These are phyloP conservation scores for Aeoliscus strigatus DNA, from an alignment of 2,797 vertebrate genomes.

Conservation along the genomic window DNA sequence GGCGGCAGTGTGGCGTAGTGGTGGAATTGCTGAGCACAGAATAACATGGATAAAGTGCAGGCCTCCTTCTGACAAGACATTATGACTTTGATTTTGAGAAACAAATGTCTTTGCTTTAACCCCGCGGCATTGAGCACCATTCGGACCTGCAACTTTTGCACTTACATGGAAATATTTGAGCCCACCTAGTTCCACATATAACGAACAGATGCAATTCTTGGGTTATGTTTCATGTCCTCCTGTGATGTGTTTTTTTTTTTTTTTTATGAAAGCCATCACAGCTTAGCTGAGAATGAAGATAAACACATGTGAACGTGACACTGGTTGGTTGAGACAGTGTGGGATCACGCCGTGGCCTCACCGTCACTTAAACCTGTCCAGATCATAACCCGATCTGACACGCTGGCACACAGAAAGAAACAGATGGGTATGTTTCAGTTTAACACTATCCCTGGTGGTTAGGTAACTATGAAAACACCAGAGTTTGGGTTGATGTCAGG, in stretches of 20 bases:
- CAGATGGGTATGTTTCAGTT: constrained; percentile 71
- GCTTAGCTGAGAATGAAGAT: constrained; percentile 39
- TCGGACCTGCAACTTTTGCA: constrained; percentile 12
- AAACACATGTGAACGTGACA: constrained; percentile 60
- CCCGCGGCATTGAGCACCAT: constrained; percentile 1
- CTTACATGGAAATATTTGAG: constrained; percentile 31
- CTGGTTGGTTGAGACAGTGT: constrained; percentile 48
- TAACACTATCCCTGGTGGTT: constrained; percentile 52
- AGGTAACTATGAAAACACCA: constrained; percentile 66
- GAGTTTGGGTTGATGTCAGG: constrained; percentile 63
- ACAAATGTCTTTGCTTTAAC: background rate
- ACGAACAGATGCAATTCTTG: constrained; percentile 33
- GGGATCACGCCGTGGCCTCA: constrained; percentile 54
- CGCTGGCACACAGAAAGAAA: constrained; percentile 63
- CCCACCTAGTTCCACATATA: constrained; percentile 25
- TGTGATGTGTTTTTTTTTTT: constrained; percentile 7
- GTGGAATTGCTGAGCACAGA: too few relatives aligned
- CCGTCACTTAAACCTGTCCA: constrained; percentile 57
- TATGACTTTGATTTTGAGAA: background rate
- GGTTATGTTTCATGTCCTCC: constrained; percentile 36
- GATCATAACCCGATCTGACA: constrained; percentile 60
- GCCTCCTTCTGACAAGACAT: too few relatives aligned
- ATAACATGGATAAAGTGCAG: too few relatives aligned
- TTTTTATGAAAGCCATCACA: constrained; percentile 33
- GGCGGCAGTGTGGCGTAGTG: too few relatives aligned